A percentile compares a stretch with the other conserved stretches of the same genome.
Evolutionary conservation across 2,888 invertebrate genomes (phyloP).

Genomic region (Dioctria linearis): DNA sequence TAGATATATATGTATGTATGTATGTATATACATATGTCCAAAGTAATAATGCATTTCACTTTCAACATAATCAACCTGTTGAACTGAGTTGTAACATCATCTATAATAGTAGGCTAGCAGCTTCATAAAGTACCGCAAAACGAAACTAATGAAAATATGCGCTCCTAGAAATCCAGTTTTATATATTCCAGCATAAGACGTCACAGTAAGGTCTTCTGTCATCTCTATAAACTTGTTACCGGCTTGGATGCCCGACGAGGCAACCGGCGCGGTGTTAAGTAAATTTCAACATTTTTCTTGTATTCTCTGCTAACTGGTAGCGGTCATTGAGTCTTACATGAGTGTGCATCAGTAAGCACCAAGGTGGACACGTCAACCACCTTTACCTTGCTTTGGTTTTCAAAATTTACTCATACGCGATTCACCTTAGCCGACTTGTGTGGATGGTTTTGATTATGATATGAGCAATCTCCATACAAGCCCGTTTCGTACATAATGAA

Average conservation of each 20-base stretch:
- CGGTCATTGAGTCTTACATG: not conserved
- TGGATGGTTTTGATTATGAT: not conserved
- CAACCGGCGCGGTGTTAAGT: not conserved
- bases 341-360: not conserved
- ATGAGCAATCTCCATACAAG: not conserved
- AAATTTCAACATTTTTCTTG: not conserved
- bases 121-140: not conserved
- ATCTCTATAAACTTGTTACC: not conserved
- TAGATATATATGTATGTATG: no score
- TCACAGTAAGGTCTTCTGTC: not conserved
- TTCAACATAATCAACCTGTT: conserved; percentile 3
- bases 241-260: not conserved
- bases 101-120: not conserved
- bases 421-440: not conserved
- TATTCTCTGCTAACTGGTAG: not conserved
- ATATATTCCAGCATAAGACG: not conserved
- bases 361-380: not conserved
- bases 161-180: conserved; percentile 34
- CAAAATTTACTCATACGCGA: not conserved
- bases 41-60: not conserved
- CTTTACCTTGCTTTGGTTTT: not conserved
- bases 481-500: not conserved
- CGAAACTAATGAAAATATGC: conserved; percentile 28
- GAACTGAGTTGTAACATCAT: not conserved
- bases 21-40: no score